Conservation (phyloP, 2,888 invertebrate species). For the Polyommatus iphigenia region DNA sequence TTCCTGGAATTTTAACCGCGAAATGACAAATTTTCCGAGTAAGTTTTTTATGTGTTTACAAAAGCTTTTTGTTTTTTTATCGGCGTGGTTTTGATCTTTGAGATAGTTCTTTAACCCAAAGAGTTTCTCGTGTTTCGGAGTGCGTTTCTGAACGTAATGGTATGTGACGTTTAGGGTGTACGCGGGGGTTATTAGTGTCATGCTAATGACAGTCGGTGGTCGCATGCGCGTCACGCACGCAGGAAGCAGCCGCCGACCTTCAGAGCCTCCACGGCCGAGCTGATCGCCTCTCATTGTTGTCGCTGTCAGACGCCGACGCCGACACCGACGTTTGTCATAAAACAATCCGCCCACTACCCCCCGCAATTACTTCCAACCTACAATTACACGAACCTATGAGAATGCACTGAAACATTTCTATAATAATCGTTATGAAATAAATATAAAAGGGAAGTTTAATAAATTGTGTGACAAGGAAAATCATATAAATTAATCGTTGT, state of each 20-base stretch:
- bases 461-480: neutral
- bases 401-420: neutral
- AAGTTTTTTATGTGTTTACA: constrained; percentile 21
- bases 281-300: constrained; percentile 60
- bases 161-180: constrained; percentile 22
- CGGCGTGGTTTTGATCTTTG: neutral
- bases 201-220: constrained; percentile 40
- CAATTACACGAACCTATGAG: neutral
- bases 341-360: neutral
- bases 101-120: neutral
- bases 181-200: constrained; percentile 39
- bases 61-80: neutral
- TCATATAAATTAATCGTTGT: constrained; percentile 1
- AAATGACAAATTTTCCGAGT: constrained; percentile 25
- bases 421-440: neutral
- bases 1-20: constrained; percentile 7
- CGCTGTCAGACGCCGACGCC: constrained; percentile 1
- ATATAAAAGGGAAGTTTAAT: constrained; percentile 12
- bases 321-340: constrained; percentile 17
- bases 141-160: neutral
- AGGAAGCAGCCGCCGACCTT: constrained; percentile 74
- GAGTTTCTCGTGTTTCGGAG: neutral
- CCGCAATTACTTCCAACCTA: constrained; percentile 1
- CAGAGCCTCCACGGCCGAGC: constrained; percentile 69
- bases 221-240: constrained; percentile 75